Evolutionary conservation across 2,113 vertebrate genomes (phyloP), one percentile per base, ranked within the genome.

Genomic region (Loxodonta africana): DNA sequence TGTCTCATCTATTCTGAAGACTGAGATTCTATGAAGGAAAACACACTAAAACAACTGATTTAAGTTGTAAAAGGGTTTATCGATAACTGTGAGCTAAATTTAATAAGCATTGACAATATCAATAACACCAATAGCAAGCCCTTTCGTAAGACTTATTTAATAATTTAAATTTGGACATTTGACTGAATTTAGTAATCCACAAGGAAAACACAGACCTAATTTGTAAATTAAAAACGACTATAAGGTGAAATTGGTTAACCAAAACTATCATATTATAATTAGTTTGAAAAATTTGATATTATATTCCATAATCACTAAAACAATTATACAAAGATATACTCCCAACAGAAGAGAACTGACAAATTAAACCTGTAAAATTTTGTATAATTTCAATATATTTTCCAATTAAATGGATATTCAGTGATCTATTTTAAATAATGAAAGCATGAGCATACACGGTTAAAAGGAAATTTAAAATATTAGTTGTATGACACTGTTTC

Each of bases 351-450:
- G 9, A 95, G 5, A 5, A 57, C 0, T 63, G 30, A 83, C 78
- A 94, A 81, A 37, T 65, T 67, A 97, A 97, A 88, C 6, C 80
- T 44, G 92, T 12, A 82, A 96, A 94, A 53, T 46, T 84, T 60
- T 63, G 3, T 28, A 90, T 41, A 94, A 82, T n/a, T 84, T 84
- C 57, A 95, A 86, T 30, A 74, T 46, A 80, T 77, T 95, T 93
- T 95, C 63, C 69, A 90, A 89, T 71, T 93, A 67, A 97, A 91
- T 87, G 37, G 30, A 76, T 17, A 4, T 26, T 88, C 53, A 57
- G 28, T 89, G 51, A 93, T 77, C 48, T 90, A 83, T 23, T 88
- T 95, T 80, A 94, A 95, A 87, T 73, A 90, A 95, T 82, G n/a
- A 71, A 95, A 91, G 25, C n/a, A 92, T 0, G 88, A 6, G 8